Evolutionary conservation across 2,113 vertebrate species (phyloP).

Genomic region (Crocuta crocuta): DNA sequence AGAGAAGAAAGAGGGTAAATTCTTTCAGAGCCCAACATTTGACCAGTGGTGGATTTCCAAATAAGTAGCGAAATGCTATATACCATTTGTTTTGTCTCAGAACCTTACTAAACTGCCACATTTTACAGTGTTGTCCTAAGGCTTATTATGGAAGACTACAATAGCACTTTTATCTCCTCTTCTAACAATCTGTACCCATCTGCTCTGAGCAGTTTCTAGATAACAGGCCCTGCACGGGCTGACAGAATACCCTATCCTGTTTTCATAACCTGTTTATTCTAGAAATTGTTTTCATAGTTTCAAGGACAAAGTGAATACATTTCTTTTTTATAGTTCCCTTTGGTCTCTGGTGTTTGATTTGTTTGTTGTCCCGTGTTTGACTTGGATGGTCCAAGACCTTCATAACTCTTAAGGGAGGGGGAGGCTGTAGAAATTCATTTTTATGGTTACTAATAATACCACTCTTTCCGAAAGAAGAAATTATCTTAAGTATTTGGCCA

Average conservation of each 20-base stretch:
- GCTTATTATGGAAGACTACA: conserved; percentile 43
- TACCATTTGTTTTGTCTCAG: conserved; percentile 64
- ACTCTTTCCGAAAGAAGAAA: conserved; percentile 55
- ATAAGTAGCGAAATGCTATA: background rate
- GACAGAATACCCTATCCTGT: conserved; percentile 54
- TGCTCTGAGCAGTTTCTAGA: conserved; percentile 61
- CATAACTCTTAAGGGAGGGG: background rate
- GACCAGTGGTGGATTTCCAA: background rate
- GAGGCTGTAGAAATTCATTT: conserved; percentile 44
- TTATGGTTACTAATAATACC: conserved; percentile 52
- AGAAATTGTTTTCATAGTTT: conserved; percentile 80
- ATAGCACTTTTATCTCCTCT: conserved; percentile 16
- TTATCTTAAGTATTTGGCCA: conserved; percentile 29
- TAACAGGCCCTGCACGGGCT: background rate
- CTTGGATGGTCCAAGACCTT: conserved; percentile 60
- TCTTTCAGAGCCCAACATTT: conserved; percentile 6
- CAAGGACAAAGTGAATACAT: conserved; percentile 76
- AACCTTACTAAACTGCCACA: conserved; percentile 19
- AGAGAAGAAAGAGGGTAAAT: background rate
- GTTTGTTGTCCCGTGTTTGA: conserved; percentile 68
- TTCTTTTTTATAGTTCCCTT: conserved; percentile 78
- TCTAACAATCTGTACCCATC: conserved; percentile 34
- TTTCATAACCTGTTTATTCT: conserved; percentile 74
- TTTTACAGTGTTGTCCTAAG: conserved; percentile 51
- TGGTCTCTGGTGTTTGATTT: conserved; percentile 76